Base-by-base conservation (phyloP, 2,888 invertebrate species). In the Pseudococcus jackbeardsleyi region DNA sequence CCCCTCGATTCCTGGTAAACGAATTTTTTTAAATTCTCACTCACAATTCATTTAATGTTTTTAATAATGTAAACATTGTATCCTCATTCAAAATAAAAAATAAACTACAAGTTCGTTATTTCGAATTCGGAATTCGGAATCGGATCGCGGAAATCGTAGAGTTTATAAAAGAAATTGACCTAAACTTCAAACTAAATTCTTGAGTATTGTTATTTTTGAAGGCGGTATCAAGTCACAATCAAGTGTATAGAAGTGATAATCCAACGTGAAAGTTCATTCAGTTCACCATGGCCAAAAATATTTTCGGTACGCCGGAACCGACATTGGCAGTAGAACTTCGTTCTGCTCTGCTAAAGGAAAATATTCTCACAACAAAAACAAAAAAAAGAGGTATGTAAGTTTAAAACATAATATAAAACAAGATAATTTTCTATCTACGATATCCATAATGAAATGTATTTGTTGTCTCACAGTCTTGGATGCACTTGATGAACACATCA, bases 341-440 rank as follows among this genome's bases (percentile, higher is more conserved):
- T 87, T 92, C 93, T 90, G 93, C 93, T 59, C 93, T 95, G 89
- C 92, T 93, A 90, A 93, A 94, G 90, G 92, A 94, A 88, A 95
- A 94, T 91, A 92, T 94, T 48, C 91, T 95, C 46, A 94, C 94
- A 9, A 93, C 93, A 17, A 93, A 94, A 90, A 93, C 94, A 0
- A 92, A 93, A 89, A 93, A 93, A 90, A 93, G 93, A 92, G 93
- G 93, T 93, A 91, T 11, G 33, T 79, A 19, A 11, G 46, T 8
- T 89, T 33, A 19, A 50, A 19, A 17, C 9, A 1, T 26, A 19
- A 84, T 9, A 8, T 46, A 0, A 72, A 39, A 9, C 3, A 82
- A 79, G 84, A 22, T 2, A n/a, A 87, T 19, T 64, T 54, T 2
- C 19, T 2, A 39, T 64, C 33, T 42, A 42, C 17, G 1, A 19